phyloP scores from a whole-genome alignment of 2,888 invertebrate species.

The Pandemis cinnamomeana region DNA sequence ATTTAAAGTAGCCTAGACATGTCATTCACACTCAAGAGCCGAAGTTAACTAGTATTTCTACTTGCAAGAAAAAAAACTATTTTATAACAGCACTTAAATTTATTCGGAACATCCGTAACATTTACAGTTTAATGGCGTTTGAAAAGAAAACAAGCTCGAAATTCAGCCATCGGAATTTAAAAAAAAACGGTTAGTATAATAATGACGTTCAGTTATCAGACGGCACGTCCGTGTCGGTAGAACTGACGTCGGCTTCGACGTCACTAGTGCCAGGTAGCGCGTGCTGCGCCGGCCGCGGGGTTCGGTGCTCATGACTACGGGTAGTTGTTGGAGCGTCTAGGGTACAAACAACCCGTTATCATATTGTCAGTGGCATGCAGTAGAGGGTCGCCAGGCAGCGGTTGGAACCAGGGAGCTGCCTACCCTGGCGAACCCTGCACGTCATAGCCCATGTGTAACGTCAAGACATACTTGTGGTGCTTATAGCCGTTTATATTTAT shows the following conservation, averaged over 20 bases:
- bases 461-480: too few species aligned
- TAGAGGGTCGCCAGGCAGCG: too few species aligned
- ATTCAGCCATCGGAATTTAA: not conserved
- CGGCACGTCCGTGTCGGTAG: slow-evolving; percentile 68
- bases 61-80: not conserved
- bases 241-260: slow-evolving; percentile 74
- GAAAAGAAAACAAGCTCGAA: slow-evolving; percentile 5
- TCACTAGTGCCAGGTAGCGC: slow-evolving; percentile 57
- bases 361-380: too few species aligned
- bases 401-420: too few species aligned
- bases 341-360: slow-evolving; percentile 11
- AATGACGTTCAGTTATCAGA: slow-evolving; percentile 57
- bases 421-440: too few species aligned
- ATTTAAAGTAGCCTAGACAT: too few species aligned
- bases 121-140: not conserved
- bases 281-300: slow-evolving; percentile 24
- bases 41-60: not conserved
- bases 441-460: too few species aligned
- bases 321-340: slow-evolving; percentile 36
- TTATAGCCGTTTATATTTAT: too few species aligned
- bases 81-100: slow-evolving; percentile 53
- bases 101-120: slow-evolving; percentile 50
- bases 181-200: not conserved
- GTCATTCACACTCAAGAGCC: too few species aligned
- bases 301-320: slow-evolving; percentile 36